These are phyloP conservation scores for Agonum fuliginosum DNA, from an alignment of 2,888 invertebrate species.

Conservation along the genomic window DNA sequence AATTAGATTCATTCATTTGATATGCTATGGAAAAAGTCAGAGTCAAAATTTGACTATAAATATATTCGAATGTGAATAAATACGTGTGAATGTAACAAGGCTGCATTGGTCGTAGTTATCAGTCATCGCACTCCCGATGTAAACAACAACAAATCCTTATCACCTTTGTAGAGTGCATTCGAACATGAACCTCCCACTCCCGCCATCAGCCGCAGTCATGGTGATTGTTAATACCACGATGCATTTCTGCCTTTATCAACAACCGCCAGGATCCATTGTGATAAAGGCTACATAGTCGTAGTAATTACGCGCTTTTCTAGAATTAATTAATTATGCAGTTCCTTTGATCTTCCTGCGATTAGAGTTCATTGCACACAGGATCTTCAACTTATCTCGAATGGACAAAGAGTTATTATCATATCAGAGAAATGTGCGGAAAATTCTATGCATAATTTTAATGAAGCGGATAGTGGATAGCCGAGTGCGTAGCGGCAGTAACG, in stretches of 20 bases:
- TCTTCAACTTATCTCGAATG: not conserved
- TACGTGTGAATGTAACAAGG: too few relatives aligned
- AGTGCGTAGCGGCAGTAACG: too few relatives aligned
- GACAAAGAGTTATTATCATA: slow-evolving; percentile 43
- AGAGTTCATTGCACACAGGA: slow-evolving; percentile 7
- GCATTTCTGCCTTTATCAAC: slow-evolving; percentile 1
- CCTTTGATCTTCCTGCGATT: slow-evolving; percentile 31
- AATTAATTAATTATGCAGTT: slow-evolving; percentile 41
- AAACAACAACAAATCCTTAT: slow-evolving; percentile 12
- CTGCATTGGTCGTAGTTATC: not conserved
- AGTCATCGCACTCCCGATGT: slow-evolving; percentile 13
- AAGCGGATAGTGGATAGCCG: too few relatives aligned
- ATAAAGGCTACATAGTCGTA: not conserved
- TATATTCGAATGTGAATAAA: too few relatives aligned
- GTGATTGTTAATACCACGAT: slow-evolving; percentile 4
- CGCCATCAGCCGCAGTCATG: too few relatives aligned
- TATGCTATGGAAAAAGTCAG: too few relatives aligned
- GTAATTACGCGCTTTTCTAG: slow-evolving; percentile 13
- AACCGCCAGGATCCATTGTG: not conserved
- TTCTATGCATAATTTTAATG: slow-evolving; percentile 12
- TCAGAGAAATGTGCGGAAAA: not conserved
- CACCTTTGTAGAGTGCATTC: not conserved
- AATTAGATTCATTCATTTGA: too few relatives aligned
- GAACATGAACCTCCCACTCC: not conserved
- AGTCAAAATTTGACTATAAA: too few relatives aligned